phyloP scores from a whole-genome alignment of 2,888 invertebrate genomes.

The Diloba caeruleocephala region DNA sequence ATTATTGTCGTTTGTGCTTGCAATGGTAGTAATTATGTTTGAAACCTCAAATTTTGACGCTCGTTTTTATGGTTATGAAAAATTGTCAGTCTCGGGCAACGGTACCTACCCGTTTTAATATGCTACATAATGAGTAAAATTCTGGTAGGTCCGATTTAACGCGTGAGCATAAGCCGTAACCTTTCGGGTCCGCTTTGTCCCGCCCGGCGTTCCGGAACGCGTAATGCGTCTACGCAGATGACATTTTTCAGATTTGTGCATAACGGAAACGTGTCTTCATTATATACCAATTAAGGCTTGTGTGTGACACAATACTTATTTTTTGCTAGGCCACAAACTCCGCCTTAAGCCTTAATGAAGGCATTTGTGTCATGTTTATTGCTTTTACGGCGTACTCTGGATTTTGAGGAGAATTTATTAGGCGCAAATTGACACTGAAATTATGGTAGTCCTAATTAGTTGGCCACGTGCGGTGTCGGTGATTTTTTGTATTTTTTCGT shows the following conservation, averaged over 20 bases:
- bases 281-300: slow-evolving; percentile 84
- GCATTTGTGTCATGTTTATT: slow-evolving; percentile 87
- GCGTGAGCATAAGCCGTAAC: slow-evolving; percentile 31
- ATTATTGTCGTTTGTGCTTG: slow-evolving; percentile 56
- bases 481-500: slow-evolving; percentile 45
- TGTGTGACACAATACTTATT: slow-evolving; percentile 75
- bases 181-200: slow-evolving; percentile 51
- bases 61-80: slow-evolving; percentile 47
- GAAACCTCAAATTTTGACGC: slow-evolving; percentile 54
- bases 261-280: slow-evolving; percentile 83
- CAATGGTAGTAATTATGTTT: slow-evolving; percentile 50
- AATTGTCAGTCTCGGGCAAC: slow-evolving; percentile 51
- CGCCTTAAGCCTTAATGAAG: slow-evolving; percentile 85
- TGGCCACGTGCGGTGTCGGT: slow-evolving; percentile 63
- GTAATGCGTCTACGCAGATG: slow-evolving; percentile 74
- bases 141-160: slow-evolving; percentile 37
- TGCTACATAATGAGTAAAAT: slow-evolving; percentile 46
- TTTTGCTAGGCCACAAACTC: slow-evolving; percentile 81
- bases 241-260: slow-evolving; percentile 76
- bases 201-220: slow-evolving; percentile 71
- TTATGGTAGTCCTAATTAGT: slow-evolving; percentile 77
- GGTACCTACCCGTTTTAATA: slow-evolving; percentile 50
- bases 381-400: slow-evolving; percentile 84
- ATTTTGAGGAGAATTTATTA: slow-evolving; percentile 85
- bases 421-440: slow-evolving; percentile 84